Evolutionary conservation across 1,140 invertebrate species (phyloP).

Genomic region (Tetramorium parvispinum): DNA sequence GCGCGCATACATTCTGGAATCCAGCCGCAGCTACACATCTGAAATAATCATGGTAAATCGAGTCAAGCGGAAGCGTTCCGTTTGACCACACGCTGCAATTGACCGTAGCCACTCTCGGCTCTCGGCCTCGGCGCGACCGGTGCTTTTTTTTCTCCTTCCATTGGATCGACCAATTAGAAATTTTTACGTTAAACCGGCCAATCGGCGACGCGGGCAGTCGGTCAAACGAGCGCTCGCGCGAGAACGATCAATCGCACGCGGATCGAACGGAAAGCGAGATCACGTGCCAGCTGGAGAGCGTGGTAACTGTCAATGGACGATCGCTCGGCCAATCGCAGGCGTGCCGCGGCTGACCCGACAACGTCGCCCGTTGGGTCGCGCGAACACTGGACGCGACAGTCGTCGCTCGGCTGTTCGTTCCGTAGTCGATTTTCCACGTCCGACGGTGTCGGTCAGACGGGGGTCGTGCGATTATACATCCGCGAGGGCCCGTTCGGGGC

Average conservation of each 20-base stretch:
- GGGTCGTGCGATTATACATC: slow-evolving; percentile 34
- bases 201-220: not conserved
- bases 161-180: not conserved
- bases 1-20: too few species aligned
- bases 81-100: too few species aligned
- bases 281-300: slow-evolving; percentile 61
- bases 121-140: too few species aligned
- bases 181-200: not conserved
- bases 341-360: slow-evolving; percentile 73
- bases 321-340: slow-evolving; percentile 58
- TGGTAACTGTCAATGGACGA: slow-evolving; percentile 62
- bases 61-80: too few species aligned
- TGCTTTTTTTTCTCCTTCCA: not conserved
- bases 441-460: slow-evolving; percentile 60
- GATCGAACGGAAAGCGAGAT: slow-evolving; percentile 65
- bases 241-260: not conserved
- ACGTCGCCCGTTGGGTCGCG: slow-evolving; percentile 74
- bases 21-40: too few species aligned
- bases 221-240: too few species aligned
- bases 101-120: too few species aligned
- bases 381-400: slow-evolving; percentile 64
- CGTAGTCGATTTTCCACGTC: slow-evolving; percentile 46
- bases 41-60: too few species aligned
- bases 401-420: slow-evolving; percentile 56
- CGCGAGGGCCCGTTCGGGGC: slow-evolving; percentile 64